phyloP scores from a whole-genome alignment of 2,797 vertebrate genomes.

The Mionectes olivaceus region DNA sequence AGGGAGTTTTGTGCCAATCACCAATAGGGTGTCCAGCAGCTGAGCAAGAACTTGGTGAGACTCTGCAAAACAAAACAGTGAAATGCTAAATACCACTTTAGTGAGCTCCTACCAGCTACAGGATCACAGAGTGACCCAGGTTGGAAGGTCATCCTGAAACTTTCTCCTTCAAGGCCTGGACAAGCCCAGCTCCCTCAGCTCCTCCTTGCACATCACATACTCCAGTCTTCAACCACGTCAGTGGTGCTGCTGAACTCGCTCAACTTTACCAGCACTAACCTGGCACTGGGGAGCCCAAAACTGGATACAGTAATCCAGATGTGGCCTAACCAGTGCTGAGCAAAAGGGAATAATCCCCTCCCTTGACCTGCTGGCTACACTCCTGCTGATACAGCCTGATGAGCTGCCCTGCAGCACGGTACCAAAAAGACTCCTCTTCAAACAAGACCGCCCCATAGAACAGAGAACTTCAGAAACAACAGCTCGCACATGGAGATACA shows the following conservation, averaged over 20 bases:
- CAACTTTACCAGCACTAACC: not conserved
- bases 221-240: not conserved
- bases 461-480: not conserved
- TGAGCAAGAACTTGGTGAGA: slow-evolving; percentile 97
- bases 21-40: slow-evolving; percentile 91
- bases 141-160: not conserved
- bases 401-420: not conserved
- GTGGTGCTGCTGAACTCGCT: not conserved
- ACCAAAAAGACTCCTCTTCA: not conserved
- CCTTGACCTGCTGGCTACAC: not conserved
- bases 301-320: not conserved
- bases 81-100: accelerated
- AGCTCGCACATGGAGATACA: not conserved
- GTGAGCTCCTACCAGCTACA: not conserved
- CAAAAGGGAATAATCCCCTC: not conserved
- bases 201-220: not conserved
- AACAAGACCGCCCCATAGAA: not conserved
- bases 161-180: not conserved
- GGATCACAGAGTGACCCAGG: not conserved
- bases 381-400: not conserved
- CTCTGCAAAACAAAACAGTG: slow-evolving; percentile 77
- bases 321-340: not conserved
- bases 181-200: not conserved
- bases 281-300: not conserved
- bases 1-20: slow-evolving; percentile 89